Evolutionary conservation across 92 coral and sea anemone species (phyloP), one percentile per base, ranked within the genome.

Genomic region (Blastomussa wellsi): DNA sequence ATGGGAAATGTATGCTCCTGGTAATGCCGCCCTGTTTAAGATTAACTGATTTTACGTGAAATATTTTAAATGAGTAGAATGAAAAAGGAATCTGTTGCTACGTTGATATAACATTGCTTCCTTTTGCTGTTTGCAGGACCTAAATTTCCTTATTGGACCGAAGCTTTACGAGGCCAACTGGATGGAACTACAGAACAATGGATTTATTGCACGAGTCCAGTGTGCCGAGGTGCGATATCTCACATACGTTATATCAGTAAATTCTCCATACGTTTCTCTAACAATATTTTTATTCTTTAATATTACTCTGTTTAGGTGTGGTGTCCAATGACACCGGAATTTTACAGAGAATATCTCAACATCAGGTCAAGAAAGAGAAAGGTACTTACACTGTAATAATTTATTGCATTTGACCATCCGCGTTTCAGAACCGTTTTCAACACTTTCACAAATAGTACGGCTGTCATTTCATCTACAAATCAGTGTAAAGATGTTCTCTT

Each of bases 261-360:
- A 44, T 44, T 44, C 49, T 51, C 74, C 22, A 29, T n/a, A 17
- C 4, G 14, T 12, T 29, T 24, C 22, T 1, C 1, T 47, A 31
- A 66, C 20, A 19, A 44, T 31, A 19, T 0, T 17, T 33, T 53
- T 82, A 72, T 29, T 0, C 26, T 33, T 53, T 82, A 72, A 15
- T 72, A 0, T 36, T 7, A 6, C 19, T 59, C 24, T 83, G 37
- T 72, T 77, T 72, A 94, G 98, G 98, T 94, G 10, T 96, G 99
- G 99, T 96, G 99, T 67, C 99, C 99, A 1, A 96, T 96, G 99
- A 92, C 95, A 15, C 99, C 99, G 31, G 99, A 96, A 72, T 96
- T 94, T 81, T 96, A 96, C 88, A 82, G 99, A 28, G 99, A 96
- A 79, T 96, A 96, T 86, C 91, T 96, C 71, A 93, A 90, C 76